Base-by-base conservation (phyloP, 2,113 vertebrate genomes). In the Anhinga anhinga region DNA sequence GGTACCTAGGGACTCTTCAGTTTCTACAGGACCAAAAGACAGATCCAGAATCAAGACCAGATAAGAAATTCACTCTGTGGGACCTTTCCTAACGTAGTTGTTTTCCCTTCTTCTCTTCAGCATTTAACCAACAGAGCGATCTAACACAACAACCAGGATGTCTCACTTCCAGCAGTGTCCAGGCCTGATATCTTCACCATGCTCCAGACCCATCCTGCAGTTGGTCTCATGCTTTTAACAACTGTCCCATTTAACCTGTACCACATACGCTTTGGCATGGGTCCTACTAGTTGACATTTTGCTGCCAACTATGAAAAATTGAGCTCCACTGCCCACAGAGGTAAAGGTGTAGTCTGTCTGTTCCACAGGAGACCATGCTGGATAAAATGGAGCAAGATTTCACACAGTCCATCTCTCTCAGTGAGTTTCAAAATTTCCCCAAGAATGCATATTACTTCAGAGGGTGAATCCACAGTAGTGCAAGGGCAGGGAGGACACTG, bases 261-360 rank as follows among this genome's bases (percentile, higher is more conserved):
- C 59, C 22, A 13, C 22, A 40, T 22, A 58, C 0, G 0, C 50
- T 53, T 71, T 29, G 11, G 23, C 25, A 27, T 20, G 25, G 20
- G 20, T 47, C 50, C 52, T 59, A 66, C 10, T 65, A 30, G 29
- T 6, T 66, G 52, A 13, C 9, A n/a, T 58, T 76, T 70, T 77
- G 13, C 30, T 78, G 44, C 20, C 50, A 52, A 2, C 36, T 52
- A 26, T n/a, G 44, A 78, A 77, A 70, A 93, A 45, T 34, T 11
- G 27, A 65, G 44, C 4, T 29, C 13, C 27, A 56, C 20, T 38
- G 50, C 23, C 17, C 44, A 45, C 22, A 86, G 27, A 77, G 16
- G 50, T 38, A 82, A 87, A 63, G 49, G 32, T 49, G 14, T 34
- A 44, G 55, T 16, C 27, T 58, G 5, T 34, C 22, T 63, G 30